These are phyloP conservation scores for Anticlea derivata DNA, from an alignment of 2,888 invertebrate species.

Conservation along the genomic window DNA sequence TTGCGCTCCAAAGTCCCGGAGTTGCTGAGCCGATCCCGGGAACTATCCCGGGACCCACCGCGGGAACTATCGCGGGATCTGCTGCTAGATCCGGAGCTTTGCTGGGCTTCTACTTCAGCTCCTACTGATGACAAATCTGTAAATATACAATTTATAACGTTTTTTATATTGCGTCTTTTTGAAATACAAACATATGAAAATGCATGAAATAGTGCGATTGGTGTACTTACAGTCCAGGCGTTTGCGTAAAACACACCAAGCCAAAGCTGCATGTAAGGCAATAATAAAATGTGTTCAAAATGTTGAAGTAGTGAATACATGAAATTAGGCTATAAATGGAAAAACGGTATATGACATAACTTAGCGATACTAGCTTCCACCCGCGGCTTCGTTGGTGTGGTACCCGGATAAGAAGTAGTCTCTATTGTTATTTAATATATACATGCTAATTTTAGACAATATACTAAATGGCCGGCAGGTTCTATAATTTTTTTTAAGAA, in stretches of 20 bases:
- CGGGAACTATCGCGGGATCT: slow-evolving; percentile 76
- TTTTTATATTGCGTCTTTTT: too few relatives aligned
- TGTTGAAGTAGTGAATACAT: background rate
- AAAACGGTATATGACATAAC: background rate
- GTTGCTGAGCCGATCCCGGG: slow-evolving; percentile 75
- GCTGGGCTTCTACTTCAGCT: slow-evolving; percentile 84
- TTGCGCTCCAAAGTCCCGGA: slow-evolving; percentile 74
- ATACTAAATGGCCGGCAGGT: too few relatives aligned
- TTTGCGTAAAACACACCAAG: slow-evolving; percentile 96
- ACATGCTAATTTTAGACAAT: too few relatives aligned
- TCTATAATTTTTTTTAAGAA: too few relatives aligned
- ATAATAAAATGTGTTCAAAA: slow-evolving; percentile 8
- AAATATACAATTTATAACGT: slow-evolving; percentile 16
- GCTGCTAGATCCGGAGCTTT: slow-evolving; percentile 58
- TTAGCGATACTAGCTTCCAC: too few relatives aligned
- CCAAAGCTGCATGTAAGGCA: slow-evolving; percentile 87
- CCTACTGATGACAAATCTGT: slow-evolving; percentile 91
- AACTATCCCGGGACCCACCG: slow-evolving; percentile 76
- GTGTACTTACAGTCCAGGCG: slow-evolving; percentile 93
- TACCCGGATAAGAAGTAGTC: too few relatives aligned
- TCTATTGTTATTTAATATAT: too few relatives aligned
- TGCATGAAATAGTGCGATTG: too few relatives aligned
- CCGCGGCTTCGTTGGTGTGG: too few relatives aligned
- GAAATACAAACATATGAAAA: too few relatives aligned
- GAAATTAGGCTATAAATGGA: too few relatives aligned